These are phyloP conservation scores for Alsophila aescularia DNA, from an alignment of 2,888 invertebrate genomes.

Conservation along the genomic window DNA sequence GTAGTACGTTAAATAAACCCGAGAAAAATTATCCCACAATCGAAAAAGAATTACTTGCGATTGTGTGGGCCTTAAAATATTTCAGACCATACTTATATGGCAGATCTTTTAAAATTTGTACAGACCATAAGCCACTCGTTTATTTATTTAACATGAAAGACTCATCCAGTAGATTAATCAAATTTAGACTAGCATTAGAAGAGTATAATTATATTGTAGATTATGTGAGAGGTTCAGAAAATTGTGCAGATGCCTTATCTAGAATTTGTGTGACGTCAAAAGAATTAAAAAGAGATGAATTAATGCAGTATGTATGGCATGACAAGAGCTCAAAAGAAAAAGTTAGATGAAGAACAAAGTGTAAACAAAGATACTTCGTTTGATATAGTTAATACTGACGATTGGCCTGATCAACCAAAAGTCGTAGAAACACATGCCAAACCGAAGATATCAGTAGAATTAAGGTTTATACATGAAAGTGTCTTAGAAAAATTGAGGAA, in stretches of 20 bases:
- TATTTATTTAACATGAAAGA: background rate
- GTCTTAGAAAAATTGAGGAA: no score
- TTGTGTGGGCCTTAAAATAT: constrained; percentile 28
- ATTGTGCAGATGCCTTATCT: constrained; percentile 24
- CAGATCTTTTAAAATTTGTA: constrained; percentile 12
- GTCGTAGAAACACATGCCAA: no score
- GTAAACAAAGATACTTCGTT: background rate
- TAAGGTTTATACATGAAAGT: no score
- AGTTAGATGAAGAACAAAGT: background rate
- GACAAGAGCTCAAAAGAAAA: constrained; percentile 8
- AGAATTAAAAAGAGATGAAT: constrained; percentile 24
- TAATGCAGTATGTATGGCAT: constrained; percentile 15
- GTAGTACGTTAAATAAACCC: background rate
- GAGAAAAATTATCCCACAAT: no score
- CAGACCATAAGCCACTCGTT: constrained; percentile 23
- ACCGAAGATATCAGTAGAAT: no score
- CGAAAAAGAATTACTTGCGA: constrained; percentile 29
- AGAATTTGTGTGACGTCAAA: constrained; percentile 4
- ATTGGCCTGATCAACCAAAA: background rate
- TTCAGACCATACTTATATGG: constrained; percentile 28
- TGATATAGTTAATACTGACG: background rate
- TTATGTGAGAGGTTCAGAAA: constrained; percentile 16
- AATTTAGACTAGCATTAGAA: constrained; percentile 21
- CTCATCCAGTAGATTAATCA: background rate
- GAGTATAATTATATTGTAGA: constrained; percentile 23